phyloP scores from a whole-genome alignment of 2,888 invertebrate species.

The Ormyrus rosae region DNA sequence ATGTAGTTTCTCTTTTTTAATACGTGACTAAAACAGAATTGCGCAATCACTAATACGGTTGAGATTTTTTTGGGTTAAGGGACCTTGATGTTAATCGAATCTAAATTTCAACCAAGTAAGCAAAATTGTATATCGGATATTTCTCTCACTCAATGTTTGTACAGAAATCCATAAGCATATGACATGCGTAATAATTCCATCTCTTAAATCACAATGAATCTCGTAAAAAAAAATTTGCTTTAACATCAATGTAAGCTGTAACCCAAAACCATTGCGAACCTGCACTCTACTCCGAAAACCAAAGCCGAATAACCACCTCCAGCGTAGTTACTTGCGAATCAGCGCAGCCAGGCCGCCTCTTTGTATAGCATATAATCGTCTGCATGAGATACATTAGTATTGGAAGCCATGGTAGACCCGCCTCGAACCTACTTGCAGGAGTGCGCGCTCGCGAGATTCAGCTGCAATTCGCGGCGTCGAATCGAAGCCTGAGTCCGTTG shows the following conservation, averaged over 20 bases:
- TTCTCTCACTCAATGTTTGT: no score
- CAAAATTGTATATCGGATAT: conserved; percentile 1
- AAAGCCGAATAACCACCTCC: not conserved
- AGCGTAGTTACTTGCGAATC: not conserved
- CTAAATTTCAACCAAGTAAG: not conserved
- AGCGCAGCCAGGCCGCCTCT: not conserved
- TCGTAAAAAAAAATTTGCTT: no score
- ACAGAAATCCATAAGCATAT: no score
- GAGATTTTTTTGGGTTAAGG: not conserved
- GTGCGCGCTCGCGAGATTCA: conserved; percentile 47
- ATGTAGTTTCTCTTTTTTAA: conserved; percentile 35
- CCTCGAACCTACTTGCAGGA: conserved; percentile 29
- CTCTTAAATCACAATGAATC: no score
- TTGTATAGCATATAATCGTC: no score
- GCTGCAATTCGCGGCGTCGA: conserved; percentile 51
- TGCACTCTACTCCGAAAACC: not conserved
- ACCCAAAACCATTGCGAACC: no score
- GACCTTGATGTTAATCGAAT: conserved; percentile 29
- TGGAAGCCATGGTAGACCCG: not conserved
- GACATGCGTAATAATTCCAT: no score
- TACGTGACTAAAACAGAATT: conserved; percentile 36
- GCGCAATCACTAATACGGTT: conserved; percentile 36
- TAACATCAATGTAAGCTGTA: no score
- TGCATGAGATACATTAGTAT: no score
- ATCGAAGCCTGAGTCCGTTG: conserved; percentile 41